These are phyloP conservation scores for Tortricodes alternella DNA, from an alignment of 2,888 invertebrate species.

Conservation along the genomic window DNA sequence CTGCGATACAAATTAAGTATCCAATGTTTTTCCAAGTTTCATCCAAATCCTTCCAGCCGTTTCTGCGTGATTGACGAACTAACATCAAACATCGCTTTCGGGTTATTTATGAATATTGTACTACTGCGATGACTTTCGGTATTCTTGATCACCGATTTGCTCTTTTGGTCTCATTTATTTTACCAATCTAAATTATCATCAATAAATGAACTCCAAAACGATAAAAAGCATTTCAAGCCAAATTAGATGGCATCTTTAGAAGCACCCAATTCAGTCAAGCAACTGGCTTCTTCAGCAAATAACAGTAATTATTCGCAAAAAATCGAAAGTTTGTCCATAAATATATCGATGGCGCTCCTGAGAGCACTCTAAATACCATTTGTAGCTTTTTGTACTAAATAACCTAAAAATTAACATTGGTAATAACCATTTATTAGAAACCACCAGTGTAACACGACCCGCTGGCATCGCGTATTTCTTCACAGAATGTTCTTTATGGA, in stretches of 20 bases:
- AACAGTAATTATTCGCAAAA: constrained; percentile 38
- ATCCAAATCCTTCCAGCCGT: too few species aligned
- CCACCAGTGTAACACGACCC: constrained; percentile 46
- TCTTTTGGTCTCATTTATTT: too few species aligned
- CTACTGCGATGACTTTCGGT: too few species aligned
- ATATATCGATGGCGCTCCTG: constrained; percentile 73
- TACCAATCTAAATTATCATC: not conserved
- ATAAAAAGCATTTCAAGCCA: constrained; percentile 1
- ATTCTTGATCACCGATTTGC: too few species aligned
- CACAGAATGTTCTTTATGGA: not conserved
- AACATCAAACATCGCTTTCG: too few species aligned
- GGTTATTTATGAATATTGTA: too few species aligned
- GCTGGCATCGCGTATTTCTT: too few species aligned
- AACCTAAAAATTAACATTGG: constrained; percentile 73
- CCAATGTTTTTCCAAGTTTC: too few species aligned
- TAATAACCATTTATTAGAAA: constrained; percentile 63
- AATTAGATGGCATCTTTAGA: constrained; percentile 7
- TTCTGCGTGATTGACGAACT: too few species aligned
- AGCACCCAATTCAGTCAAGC: constrained; percentile 1
- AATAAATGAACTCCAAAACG: not conserved
- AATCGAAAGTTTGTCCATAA: constrained; percentile 63
- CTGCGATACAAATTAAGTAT: too few species aligned
- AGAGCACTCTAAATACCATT: constrained; percentile 76
- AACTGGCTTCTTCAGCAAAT: constrained; percentile 15
- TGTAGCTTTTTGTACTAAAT: constrained; percentile 57